A percentile compares a stretch with the other conserved stretches of the same genome.
These are phyloP conservation scores for Amblyopsis hoosieri DNA, from an alignment of 2,797 vertebrate species.

Conservation along the genomic window DNA sequence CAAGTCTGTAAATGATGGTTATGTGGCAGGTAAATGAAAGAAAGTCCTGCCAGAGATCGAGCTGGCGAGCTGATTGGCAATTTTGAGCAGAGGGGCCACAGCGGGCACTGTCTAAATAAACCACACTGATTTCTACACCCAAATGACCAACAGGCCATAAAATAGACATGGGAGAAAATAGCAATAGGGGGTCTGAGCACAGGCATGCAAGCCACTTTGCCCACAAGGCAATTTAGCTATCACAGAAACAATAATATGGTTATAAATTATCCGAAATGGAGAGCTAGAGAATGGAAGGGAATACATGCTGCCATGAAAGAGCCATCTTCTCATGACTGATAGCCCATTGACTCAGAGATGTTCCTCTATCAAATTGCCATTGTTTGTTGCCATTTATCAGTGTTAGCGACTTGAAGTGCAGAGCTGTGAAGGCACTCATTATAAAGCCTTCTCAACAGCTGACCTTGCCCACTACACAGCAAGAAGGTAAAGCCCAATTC, in stretches of 20 bases:
- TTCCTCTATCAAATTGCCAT: conserved; percentile 78
- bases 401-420: conserved; percentile 80
- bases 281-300: conserved; percentile 32
- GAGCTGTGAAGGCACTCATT: conserved; percentile 82
- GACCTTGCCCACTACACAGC: conserved; percentile 37
- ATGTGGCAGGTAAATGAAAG: conserved; percentile 55
- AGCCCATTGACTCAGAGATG: conserved; percentile 69
- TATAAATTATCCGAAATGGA: conserved; percentile 51
- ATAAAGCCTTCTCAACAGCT: conserved; percentile 81
- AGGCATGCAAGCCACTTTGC: conserved; percentile 24
- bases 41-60: conserved; percentile 33
- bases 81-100: conserved; percentile 28
- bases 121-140: conserved; percentile 62
- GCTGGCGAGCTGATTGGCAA: conserved; percentile 63
- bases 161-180: conserved; percentile 2
- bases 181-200: neutral
- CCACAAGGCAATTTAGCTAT: conserved; percentile 44
- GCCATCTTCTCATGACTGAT: conserved; percentile 82
- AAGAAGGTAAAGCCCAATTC: conserved; percentile 21
- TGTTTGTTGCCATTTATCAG: conserved; percentile 86
- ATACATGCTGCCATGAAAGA: conserved; percentile 66
- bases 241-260: conserved; percentile 35
- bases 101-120: conserved; percentile 72
- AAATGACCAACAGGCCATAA: conserved; percentile 46
- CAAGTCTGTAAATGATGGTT: conserved; percentile 76